Conservation (phyloP, 64 coral and sea anemone species). For the Hydrozoanthus tunicans region DNA sequence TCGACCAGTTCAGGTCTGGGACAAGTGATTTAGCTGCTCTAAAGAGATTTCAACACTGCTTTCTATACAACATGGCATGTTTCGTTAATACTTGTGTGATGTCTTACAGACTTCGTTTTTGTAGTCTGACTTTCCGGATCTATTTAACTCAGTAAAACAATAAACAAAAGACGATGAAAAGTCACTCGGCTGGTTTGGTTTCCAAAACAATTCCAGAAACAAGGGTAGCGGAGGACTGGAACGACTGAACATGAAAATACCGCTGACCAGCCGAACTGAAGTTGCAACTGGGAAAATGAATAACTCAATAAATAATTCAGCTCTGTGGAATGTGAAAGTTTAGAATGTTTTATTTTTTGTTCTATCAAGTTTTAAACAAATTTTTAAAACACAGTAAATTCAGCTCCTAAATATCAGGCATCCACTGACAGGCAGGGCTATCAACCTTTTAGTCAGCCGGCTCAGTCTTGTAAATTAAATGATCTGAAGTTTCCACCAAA, state of each 20-base stretch:
- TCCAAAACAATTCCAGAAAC: conserved; percentile 9
- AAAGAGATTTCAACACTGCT: neutral
- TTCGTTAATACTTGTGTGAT: neutral
- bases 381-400: too few relatives aligned
- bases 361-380: too few relatives aligned
- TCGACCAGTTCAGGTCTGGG: neutral
- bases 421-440: too few relatives aligned
- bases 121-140: neutral
- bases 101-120: neutral
- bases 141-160: neutral
- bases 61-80: neutral
- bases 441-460: too few relatives aligned
- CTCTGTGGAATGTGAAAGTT: neutral
- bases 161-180: neutral
- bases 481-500: too few relatives aligned
- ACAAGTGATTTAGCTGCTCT: neutral
- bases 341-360: neutral
- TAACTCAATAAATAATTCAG: neutral
- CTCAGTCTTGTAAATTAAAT: too few relatives aligned
- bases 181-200: neutral
- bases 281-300: neutral
- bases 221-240: neutral
- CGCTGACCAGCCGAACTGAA: neutral
- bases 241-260: neutral
- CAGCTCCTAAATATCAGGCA: too few relatives aligned